A percentile compares a stretch with the other conserved stretches of the same genome.
Evolutionary conservation across 2,888 invertebrate genomes (phyloP).

Genomic region (Xiphydria camelus): DNA sequence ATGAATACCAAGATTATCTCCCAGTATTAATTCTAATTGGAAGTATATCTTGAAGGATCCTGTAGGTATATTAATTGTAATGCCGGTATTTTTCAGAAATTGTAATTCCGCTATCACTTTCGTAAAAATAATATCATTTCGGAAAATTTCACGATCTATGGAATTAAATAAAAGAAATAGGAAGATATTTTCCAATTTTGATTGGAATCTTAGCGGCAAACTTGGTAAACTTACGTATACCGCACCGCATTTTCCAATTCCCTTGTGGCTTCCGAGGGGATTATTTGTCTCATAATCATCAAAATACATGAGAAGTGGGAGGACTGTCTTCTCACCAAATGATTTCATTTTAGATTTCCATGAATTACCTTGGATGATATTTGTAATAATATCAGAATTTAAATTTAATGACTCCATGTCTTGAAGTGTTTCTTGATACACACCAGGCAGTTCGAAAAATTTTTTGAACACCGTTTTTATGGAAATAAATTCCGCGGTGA

Average conservation of each 20-base stretch:
- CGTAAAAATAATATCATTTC: conserved; percentile 7
- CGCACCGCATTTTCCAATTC: conserved; percentile 21
- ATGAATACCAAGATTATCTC: conserved; percentile 16
- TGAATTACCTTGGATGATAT: too few species aligned
- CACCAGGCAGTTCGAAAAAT: conserved; percentile 26
- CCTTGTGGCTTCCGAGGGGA: conserved; percentile 22
- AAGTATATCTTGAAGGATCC: conserved; percentile 5
- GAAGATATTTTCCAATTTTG: conserved; percentile 5
- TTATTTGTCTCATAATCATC: conserved; percentile 27
- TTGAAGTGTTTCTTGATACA: conserved; percentile 19
- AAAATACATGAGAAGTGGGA: conserved; percentile 20
- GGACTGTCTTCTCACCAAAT: conserved; percentile 16
- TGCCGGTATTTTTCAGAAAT: conserved; percentile 11
- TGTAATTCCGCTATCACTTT: conserved; percentile 12
- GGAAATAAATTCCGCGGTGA: conserved; percentile 27
- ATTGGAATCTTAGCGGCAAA: conserved; percentile 18
- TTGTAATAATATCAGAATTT: conserved; percentile 16
- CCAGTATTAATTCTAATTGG: conserved; percentile 8
- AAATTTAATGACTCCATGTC: conserved; percentile 16
- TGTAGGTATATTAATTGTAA: conserved; percentile 1
- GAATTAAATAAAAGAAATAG: conserved; percentile 6
- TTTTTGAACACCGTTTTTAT: conserved; percentile 22
- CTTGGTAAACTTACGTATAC: conserved; percentile 18
- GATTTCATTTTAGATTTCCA: too few species aligned
- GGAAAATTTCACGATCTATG: conserved; percentile 8